Percentiles rank a stretch among this genome's conserved stretches.
These are phyloP conservation scores for Drosophila lutescens DNA, from an alignment of 2,888 invertebrate species.

Conservation along the genomic window DNA sequence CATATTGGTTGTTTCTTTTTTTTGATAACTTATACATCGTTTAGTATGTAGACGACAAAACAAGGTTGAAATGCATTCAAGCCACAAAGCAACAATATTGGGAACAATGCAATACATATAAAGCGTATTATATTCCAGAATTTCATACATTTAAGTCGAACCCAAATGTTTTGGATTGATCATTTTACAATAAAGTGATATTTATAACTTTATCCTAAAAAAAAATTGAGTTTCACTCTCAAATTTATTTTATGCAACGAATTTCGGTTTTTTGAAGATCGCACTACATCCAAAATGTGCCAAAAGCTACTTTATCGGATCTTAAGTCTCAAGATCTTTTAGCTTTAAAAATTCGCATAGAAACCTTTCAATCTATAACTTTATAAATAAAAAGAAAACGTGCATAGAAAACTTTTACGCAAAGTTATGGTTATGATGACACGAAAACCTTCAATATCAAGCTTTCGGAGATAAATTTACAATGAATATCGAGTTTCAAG, in stretches of 20 bases:
- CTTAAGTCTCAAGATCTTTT: too few relatives aligned
- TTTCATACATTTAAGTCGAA: background rate
- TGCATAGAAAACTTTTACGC: background rate
- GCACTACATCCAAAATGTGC: too few relatives aligned
- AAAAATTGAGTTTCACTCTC: too few relatives aligned
- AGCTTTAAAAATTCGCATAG: too few relatives aligned
- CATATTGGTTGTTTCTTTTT: conserved; percentile 1
- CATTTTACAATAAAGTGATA: conserved; percentile 6
- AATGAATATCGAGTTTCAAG: background rate
- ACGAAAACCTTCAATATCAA: background rate
- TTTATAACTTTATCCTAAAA: background rate
- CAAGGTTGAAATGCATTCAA: background rate
- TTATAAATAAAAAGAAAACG: background rate
- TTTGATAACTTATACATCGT: conserved; percentile 16
- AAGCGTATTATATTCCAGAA: conserved; percentile 7
- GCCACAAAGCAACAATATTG: background rate
- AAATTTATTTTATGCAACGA: too few relatives aligned
- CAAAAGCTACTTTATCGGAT: too few relatives aligned
- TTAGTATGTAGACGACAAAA: background rate
- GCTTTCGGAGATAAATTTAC: background rate
- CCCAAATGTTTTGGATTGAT: background rate
- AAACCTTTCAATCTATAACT: background rate
- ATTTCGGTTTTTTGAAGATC: too few relatives aligned
- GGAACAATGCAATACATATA: conserved; percentile 1
- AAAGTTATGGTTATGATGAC: background rate